phyloP scores from a whole-genome alignment of 2,888 invertebrate genomes.

The Metallyticus violacea region DNA sequence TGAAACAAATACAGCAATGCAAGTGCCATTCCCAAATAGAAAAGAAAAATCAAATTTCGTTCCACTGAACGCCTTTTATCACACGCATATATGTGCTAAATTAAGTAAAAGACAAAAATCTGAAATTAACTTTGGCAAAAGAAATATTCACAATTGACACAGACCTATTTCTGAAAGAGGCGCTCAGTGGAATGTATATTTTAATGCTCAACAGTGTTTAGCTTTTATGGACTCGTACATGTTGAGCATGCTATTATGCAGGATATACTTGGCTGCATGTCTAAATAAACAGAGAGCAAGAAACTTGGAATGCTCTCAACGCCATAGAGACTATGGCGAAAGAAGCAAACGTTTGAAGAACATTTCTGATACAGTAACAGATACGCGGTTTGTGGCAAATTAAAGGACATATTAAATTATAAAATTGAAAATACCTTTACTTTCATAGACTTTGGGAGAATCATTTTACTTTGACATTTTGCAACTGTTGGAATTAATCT shows the following conservation, averaged over 20 bases:
- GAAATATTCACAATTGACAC: not conserved
- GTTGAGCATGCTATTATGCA: not conserved
- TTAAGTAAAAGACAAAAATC: not conserved
- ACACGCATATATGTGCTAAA: not conserved
- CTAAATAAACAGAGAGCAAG: not conserved
- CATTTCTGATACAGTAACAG: no score
- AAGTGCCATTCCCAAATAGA: not conserved
- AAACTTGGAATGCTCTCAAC: not conserved
- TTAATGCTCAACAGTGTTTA: no score
- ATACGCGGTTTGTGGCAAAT: no score
- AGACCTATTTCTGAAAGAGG: not conserved
- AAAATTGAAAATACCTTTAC: no score
- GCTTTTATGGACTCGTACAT: not conserved
- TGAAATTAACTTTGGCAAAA: not conserved
- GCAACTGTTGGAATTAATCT: no score
- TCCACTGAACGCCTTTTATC: not conserved
- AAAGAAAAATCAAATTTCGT: not conserved
- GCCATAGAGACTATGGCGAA: no score
- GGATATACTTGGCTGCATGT: no score
- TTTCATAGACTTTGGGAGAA: no score
- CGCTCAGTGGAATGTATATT: not conserved
- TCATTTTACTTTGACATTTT: no score
- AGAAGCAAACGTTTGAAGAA: no score
- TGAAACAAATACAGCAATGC: not conserved
- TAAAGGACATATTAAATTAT: no score